A percentile compares a stretch with the other conserved stretches of the same genome.
These are phyloP conservation scores for Stichodactyla helianthus DNA, from an alignment of 64 coral and sea anemone species.

Conservation along the genomic window DNA sequence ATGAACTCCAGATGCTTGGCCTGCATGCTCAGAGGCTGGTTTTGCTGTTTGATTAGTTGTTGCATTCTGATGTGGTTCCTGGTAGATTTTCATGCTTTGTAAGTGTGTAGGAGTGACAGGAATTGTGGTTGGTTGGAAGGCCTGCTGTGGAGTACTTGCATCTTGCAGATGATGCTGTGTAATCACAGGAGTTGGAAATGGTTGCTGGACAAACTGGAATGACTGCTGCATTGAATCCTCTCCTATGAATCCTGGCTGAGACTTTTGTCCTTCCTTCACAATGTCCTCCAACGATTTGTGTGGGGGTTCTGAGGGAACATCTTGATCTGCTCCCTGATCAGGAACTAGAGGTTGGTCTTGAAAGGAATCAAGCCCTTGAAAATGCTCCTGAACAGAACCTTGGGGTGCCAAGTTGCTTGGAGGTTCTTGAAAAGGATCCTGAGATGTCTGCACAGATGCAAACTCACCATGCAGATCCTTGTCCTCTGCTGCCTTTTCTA, in stretches of 20 bases:
- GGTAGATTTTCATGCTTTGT: constrained; percentile 9
- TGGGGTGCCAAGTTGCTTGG: not conserved
- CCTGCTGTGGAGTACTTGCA: constrained; percentile 11
- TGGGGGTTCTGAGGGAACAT: constrained; percentile 6
- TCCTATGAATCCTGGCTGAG: not conserved
- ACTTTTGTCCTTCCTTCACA: not conserved
- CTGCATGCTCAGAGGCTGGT: no score
- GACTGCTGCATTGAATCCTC: not conserved
- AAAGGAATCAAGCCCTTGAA: not conserved
- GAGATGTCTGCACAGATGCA: not conserved
- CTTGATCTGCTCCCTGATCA: not conserved
- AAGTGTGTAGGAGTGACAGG: constrained; percentile 11
- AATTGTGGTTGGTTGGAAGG: constrained; percentile 19
- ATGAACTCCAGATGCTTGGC: not conserved
- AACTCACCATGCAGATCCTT: not conserved
- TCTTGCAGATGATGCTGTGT: constrained; percentile 21
- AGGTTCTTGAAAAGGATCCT: not conserved
- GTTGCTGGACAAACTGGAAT: constrained; percentile 27
- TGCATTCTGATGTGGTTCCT: not conserved
- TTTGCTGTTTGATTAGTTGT: not conserved
- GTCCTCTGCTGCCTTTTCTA: not conserved
- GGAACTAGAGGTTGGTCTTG: not conserved
- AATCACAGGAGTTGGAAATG: constrained; percentile 7
- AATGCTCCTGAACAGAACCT: not conserved
- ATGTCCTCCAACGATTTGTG: constrained; percentile 11